Evolutionary conservation across 2,113 vertebrate species (phyloP).

Genomic region (Alligator sinensis): DNA sequence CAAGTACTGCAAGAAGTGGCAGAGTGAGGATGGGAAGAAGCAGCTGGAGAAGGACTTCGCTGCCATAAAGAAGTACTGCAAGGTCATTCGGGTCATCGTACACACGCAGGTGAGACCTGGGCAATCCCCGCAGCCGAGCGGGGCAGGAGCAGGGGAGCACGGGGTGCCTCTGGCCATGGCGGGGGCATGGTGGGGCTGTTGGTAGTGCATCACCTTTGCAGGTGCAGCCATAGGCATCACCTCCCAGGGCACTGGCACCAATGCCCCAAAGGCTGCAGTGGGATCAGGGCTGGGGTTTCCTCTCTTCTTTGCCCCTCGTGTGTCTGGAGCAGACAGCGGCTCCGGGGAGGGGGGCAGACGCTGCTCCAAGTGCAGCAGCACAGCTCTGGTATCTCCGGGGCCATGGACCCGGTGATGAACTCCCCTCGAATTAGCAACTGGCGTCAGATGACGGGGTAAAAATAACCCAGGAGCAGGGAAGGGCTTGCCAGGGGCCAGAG

Average conservation of each 20-base stretch:
- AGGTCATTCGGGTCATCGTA: constrained; percentile 83
- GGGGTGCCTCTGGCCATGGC: accelerated
- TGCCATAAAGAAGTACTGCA: constrained; percentile 86
- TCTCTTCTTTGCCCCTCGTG: background rate
- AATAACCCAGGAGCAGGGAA: constrained; percentile 71
- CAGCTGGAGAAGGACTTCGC: constrained; percentile 85
- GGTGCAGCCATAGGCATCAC: accelerated
- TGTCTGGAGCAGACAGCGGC: accelerated
- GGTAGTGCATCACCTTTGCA: background rate
- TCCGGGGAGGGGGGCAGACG: background rate
- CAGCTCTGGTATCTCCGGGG: background rate
- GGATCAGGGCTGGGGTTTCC: background rate
- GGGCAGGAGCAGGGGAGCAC: background rate
- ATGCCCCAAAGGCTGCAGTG: no score
- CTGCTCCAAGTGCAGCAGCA: background rate
- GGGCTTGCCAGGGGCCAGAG: constrained; percentile 19
- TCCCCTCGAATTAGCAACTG: constrained; percentile 66
- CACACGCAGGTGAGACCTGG: constrained; percentile 83
- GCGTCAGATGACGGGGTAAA: constrained; percentile 87
- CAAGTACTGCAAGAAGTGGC: constrained; percentile 85
- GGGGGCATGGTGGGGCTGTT: background rate
- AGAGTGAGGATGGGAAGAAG: constrained; percentile 76
- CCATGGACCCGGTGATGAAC: constrained; percentile 3
- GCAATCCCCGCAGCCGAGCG: background rate
- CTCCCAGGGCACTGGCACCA: background rate